These are phyloP conservation scores for Gopherus flavomarginatus DNA, from an alignment of 2,113 vertebrate species.

Conservation along the genomic window DNA sequence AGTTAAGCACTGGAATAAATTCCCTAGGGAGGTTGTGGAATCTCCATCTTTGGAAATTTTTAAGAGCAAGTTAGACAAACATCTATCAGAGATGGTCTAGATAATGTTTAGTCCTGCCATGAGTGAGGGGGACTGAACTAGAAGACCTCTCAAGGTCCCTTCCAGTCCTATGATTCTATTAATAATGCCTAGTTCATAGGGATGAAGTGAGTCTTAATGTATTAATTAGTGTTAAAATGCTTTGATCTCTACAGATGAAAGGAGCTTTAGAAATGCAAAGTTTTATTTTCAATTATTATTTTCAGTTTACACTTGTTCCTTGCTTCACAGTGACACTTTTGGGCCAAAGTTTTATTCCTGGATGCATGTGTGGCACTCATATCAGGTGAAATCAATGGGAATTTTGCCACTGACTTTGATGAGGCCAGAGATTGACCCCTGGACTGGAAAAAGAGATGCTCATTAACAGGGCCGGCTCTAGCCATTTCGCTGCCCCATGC, in stretches of 20 bases:
- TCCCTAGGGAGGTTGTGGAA: too few species aligned
- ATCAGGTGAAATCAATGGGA: neutral
- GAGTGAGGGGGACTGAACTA: too few species aligned
- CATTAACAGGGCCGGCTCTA: neutral
- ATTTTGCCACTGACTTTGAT: constrained; percentile 9
- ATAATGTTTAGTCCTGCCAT: too few species aligned
- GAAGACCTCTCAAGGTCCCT: too few species aligned
- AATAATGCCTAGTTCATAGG: neutral
- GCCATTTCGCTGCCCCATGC: too few species aligned
- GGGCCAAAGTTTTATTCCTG: neutral
- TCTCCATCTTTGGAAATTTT: too few species aligned
- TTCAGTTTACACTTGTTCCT: neutral
- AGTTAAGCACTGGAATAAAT: too few species aligned
- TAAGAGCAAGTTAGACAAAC: too few species aligned
- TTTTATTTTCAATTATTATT: neutral
- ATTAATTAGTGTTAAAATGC: neutral
- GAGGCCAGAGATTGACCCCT: neutral
- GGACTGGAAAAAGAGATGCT: constrained; percentile 16
- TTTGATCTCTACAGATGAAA: neutral
- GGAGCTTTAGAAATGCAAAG: neutral
- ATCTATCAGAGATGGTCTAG: too few species aligned
- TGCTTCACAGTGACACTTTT: neutral
- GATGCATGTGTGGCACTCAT: neutral
- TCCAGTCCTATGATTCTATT: too few species aligned
- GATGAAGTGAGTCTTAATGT: neutral